Evolutionary conservation across 2,888 invertebrate species (phyloP).

Genomic region (Amiota mariae): DNA sequence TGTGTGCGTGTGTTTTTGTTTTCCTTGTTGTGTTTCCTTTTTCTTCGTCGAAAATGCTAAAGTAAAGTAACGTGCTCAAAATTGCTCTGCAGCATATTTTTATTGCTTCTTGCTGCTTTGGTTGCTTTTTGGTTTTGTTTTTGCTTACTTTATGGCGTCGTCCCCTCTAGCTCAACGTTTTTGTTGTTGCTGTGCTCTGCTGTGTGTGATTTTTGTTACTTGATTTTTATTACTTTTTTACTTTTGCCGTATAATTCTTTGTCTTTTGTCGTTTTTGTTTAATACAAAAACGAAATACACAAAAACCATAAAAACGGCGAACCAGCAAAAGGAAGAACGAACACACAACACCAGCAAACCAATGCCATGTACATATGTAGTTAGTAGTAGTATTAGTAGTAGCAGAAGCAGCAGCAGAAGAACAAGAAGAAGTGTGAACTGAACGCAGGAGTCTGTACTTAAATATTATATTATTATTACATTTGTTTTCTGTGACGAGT

Average conservation of each 20-base stretch:
- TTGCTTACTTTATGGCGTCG: conserved; percentile 35
- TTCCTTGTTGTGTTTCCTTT: too few species aligned
- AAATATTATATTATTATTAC: too few species aligned
- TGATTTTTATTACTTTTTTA: conserved; percentile 63
- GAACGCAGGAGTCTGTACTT: too few species aligned
- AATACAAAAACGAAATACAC: conserved; percentile 55
- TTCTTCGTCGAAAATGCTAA: too few species aligned
- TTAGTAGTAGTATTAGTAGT: not conserved
- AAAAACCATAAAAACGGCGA: conserved; percentile 24
- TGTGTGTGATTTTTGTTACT: conserved; percentile 45
- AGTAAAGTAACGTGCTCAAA: too few species aligned
- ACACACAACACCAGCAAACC: too few species aligned
- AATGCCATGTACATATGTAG: too few species aligned
- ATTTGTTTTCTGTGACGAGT: too few species aligned
- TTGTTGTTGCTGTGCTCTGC: conserved; percentile 47
- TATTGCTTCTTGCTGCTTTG: too few species aligned
- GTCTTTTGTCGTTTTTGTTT: conserved; percentile 63
- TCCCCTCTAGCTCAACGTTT: conserved; percentile 31
- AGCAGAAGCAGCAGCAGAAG: not conserved
- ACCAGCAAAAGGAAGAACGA: not conserved
- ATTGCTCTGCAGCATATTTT: too few species aligned
- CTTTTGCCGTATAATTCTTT: conserved; percentile 62
- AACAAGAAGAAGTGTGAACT: not conserved
- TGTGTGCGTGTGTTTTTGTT: too few species aligned
- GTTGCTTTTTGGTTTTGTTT: conserved; percentile 28